Evolutionary conservation across 2,113 vertebrate species (phyloP), one percentile per base, ranked within the genome.

Genomic region (Trematomus loennbergii): DNA sequence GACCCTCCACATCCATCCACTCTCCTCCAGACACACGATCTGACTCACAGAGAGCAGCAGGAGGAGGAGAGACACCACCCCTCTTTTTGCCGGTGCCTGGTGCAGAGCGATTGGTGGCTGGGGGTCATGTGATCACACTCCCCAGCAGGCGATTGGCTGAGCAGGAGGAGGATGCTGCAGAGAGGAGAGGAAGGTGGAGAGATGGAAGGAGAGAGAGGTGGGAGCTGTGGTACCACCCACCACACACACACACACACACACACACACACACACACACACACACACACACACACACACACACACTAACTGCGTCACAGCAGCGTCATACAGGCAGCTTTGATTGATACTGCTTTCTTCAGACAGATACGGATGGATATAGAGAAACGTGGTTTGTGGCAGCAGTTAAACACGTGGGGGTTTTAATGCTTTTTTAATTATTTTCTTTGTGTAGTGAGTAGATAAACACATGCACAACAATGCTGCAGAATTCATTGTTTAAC

Each of bases 31-130:
- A 82, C 72, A 57, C 60, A 50, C 61, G 29, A 77, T 72, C 79
- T 78, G 82, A 81, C 33, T 80, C 81, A 82, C 64, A 57, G 63
- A 29, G 73, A 53, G 49, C 36, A 64, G 70, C 20, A 59, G 52
- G 64, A 66, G 52, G 64, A 29, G 75, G 48, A 66, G 68, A 57
- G 82, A 67, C 86, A 72, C 96, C 81, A 92, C 94, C 91, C 93
- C 94, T 96, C 96, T 97, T 96, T 96, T 95, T 96, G 94, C 86
- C 95, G 90, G 94, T 94, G 92, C 90, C 91, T 91, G 90, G 48
- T 62, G 61, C 7, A 79, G 33, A 12, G 43, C 25, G 0, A 87
- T 83, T 86, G 87, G 84, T 79, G 65, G 57, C 79, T 77, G 91
- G 79, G 0, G 88, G 95, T 94, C 96, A 96, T 94, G 89, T 95